Percentiles rank a stretch among this genome's conserved stretches.
Conservation (phyloP, 1,140 invertebrate species). For the Ladona fulva region DNA sequence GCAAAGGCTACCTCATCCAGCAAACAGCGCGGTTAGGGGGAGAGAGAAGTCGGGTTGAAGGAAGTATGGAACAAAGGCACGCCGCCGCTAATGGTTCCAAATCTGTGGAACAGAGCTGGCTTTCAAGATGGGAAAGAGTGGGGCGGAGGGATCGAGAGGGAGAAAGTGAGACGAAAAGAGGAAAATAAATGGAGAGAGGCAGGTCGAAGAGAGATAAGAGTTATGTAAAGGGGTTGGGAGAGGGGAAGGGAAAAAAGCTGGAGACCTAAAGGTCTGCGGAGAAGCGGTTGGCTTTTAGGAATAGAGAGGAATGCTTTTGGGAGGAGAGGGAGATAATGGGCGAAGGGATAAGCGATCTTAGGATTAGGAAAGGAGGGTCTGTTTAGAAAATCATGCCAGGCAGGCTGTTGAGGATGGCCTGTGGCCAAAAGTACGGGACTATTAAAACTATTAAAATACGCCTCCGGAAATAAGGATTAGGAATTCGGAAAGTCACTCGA, state of each 20-base stretch:
- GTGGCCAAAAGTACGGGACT: too few relatives aligned
- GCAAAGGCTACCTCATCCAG: too few relatives aligned
- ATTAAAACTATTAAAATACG: too few relatives aligned
- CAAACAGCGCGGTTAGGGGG: neutral
- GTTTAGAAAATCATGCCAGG: neutral
- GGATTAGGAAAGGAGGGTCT: neutral
- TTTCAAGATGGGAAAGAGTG: neutral
- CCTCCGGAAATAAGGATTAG: too few relatives aligned
- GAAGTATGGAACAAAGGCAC: neutral
- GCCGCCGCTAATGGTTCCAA: neutral
- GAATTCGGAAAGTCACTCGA: too few relatives aligned
- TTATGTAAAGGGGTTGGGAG: neutral
- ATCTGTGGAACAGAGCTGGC: neutral
- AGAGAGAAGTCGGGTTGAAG: neutral
- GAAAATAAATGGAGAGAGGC: neutral
- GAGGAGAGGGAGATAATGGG: neutral
- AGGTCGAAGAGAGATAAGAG: neutral
- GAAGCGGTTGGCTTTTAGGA: neutral
- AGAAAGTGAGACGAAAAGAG: neutral
- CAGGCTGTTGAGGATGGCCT: too few relatives aligned
- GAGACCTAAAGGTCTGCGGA: neutral
- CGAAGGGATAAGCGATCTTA: neutral
- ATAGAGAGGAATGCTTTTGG: neutral
- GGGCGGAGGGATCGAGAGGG: neutral
- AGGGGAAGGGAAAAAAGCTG: neutral